Conservation (phyloP, 2,888 invertebrate genomes). For the Rhimphoctona megacephalus region DNA sequence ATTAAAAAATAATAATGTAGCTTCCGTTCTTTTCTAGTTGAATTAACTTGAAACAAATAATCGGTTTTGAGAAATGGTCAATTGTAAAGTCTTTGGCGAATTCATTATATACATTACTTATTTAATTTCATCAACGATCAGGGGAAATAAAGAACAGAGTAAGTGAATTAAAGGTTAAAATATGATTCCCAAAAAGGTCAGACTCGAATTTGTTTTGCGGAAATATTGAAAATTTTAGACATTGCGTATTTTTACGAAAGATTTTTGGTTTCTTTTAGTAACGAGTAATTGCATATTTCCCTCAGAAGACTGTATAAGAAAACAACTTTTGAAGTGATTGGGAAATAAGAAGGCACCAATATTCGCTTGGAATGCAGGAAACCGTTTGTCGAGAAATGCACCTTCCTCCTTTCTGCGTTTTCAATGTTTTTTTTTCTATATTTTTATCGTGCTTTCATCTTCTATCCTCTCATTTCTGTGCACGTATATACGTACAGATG, state of each 20-base stretch:
- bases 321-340: constrained; percentile 21
- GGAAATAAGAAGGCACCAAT: constrained; percentile 37
- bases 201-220: not conserved
- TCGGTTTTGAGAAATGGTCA: not conserved
- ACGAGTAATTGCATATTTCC: constrained; percentile 1
- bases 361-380: constrained; percentile 46
- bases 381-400: constrained; percentile 47
- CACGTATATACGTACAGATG: constrained; percentile 13
- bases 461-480: constrained; percentile 39
- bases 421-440: constrained; percentile 28
- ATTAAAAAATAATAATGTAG: not conserved
- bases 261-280: not conserved
- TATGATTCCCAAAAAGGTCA: not conserved
- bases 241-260: not conserved
- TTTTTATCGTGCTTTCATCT: constrained; percentile 51
- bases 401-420: constrained; percentile 38
- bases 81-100: not conserved
- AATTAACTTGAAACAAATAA: not conserved
- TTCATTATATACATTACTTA: not conserved
- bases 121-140: not conserved
- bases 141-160: not conserved
- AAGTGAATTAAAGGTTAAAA: not conserved
- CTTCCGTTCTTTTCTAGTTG: not conserved
- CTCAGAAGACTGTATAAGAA: not conserved
- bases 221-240: not conserved